Base-by-base conservation (phyloP, 2,113 vertebrate species). In the Syrmaticus mikado region DNA sequence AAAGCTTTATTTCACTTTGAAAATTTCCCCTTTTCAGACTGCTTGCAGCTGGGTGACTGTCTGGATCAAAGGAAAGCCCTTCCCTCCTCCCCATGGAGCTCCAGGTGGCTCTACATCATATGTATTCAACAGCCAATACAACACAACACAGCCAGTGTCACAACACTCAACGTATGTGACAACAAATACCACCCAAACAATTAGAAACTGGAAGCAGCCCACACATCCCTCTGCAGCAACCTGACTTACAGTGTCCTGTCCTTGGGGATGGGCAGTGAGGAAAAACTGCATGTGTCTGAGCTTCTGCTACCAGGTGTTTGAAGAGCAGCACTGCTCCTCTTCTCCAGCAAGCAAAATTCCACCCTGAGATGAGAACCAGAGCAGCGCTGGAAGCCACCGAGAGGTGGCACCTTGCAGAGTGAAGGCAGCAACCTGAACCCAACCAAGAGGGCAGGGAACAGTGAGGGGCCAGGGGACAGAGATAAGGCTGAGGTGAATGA, bases 31-130 rank as follows among this genome's bases (percentile, higher is more conserved):
- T 53, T 40, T 62, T 71, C 55, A 43, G 67, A 3, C 71, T 28
- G n/a, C 7, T 45, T 66, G 70, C 19, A 43, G 65, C 2, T 0
- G 0, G 22, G 5, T 34, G 10, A 72, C 24, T 38, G 45, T 61
- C 52, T 32, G 32, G 53, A 64, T 27, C 52, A 34, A 11, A 36
- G 46, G 5, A 36, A 34, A 28, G 21, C 32, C 25, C 61, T 34
- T 65, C 25, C 46, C 30, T 53, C n/a, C 41, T 36, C 3, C 57
- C 60, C 55, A 36, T 73, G 68, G 25, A 55, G 58, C 70, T 71
- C 41, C 27, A 17, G 41, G 36, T 30, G n/a, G 1, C 74, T n/a
- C 30, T 11, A 5, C 52, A 38, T 25, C 65, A 7, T 4, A 15
- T 6, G 1, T 13, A 60, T 41, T 17, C 1, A 19, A 17, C 21